These are phyloP conservation scores for Craseonycteris thonglongyai DNA, from an alignment of 2,113 vertebrate genomes.

Conservation along the genomic window DNA sequence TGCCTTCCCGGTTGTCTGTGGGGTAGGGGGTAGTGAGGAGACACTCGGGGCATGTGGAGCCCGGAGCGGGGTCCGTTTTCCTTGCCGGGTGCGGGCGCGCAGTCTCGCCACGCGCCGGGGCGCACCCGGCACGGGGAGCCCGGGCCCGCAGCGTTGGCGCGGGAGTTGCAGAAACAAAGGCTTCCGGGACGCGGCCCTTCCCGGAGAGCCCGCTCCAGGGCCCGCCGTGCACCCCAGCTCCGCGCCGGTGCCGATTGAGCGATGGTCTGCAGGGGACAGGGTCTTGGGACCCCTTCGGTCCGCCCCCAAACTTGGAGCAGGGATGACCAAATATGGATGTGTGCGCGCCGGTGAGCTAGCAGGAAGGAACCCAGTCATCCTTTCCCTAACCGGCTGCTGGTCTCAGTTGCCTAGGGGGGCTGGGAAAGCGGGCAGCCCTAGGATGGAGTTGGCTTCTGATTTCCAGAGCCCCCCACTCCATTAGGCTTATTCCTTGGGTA, in stretches of 20 bases:
- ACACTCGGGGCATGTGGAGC: neutral
- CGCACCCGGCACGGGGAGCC: neutral
- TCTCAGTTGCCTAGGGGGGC: fast-evolving
- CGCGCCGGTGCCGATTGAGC: neutral
- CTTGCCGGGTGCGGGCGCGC: neutral
- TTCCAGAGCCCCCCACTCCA: neutral
- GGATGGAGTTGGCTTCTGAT: neutral
- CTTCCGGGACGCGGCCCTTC: neutral
- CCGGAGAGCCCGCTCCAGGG: neutral
- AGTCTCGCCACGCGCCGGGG: neutral
- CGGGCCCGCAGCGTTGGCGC: neutral
- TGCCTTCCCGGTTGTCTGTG: neutral
- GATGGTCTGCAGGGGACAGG: neutral
- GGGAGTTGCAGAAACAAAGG: conserved; percentile 50
- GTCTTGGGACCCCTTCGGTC: neutral
- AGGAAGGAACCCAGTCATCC: neutral
- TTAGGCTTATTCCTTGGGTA: neutral
- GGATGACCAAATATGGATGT: conserved; percentile 45
- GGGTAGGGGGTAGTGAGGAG: neutral
- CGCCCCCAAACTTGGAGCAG: neutral
- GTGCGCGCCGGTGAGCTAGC: neutral
- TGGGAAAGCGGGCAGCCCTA: neutral
- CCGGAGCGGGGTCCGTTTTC: neutral
- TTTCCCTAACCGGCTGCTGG: neutral
- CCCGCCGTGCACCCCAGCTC: neutral